Conservation (phyloP, 2,113 vertebrate genomes). For the Myxocyprinus asiaticus region DNA sequence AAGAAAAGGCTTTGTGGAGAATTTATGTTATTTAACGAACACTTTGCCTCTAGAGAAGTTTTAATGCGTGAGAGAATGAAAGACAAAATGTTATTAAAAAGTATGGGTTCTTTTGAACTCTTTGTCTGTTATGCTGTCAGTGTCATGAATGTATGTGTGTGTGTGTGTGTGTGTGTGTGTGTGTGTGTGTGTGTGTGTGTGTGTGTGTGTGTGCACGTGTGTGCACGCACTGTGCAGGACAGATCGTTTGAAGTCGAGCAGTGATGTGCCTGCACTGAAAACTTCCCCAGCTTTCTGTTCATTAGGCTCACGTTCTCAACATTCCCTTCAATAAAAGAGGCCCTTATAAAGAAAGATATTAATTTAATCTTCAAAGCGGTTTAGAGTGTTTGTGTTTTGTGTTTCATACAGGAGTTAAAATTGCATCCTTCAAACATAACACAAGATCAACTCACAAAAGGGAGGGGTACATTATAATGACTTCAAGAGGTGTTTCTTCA, state of each 20-base stretch:
- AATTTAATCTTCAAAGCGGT: too few relatives aligned
- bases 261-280: not conserved
- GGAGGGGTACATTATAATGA: not conserved
- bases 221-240: not conserved
- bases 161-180: not conserved
- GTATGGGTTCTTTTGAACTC: conserved; percentile 2
- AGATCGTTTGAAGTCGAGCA: not conserved
- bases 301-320: not conserved
- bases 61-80: not conserved
- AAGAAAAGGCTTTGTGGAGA: not conserved
- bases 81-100: not conserved
- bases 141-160: too few relatives aligned
- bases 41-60: conserved; percentile 1
- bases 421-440: not conserved
- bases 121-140: conserved; percentile 3
- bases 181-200: not conserved
- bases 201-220: not conserved
- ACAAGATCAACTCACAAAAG: not conserved
- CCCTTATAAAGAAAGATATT: too few relatives aligned
- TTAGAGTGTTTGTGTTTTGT: too few relatives aligned
- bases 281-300: not conserved
- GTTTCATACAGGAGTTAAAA: too few relatives aligned
- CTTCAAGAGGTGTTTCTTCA: not conserved
- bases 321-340: not conserved
- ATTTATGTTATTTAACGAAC: conserved; percentile 4